A percentile compares a stretch with the other conserved stretches of the same genome.
Evolutionary conservation across 2,888 invertebrate species (phyloP).

Genomic region (Himalopsyche kuldschensis): DNA sequence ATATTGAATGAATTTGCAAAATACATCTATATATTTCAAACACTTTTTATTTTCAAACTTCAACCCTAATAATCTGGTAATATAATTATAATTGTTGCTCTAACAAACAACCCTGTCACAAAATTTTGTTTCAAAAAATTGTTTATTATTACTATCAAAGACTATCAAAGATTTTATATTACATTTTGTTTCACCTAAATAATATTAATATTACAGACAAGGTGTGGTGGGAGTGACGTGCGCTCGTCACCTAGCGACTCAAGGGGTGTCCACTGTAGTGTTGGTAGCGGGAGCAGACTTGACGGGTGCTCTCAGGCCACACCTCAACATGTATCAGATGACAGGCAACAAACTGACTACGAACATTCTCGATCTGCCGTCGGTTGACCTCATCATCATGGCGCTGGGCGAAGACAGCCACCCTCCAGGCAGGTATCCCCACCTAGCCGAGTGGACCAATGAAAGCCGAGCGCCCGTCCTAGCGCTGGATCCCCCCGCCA

Average conservation of each 20-base stretch:
- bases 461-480: constrained; percentile 72
- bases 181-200: no score
- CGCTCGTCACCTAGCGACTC: constrained; percentile 79
- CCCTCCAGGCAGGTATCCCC: constrained; percentile 51
- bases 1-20: no score
- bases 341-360: constrained; percentile 64
- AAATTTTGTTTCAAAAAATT: no score
- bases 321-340: constrained; percentile 63
- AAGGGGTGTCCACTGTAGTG: constrained; percentile 74
- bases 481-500: constrained; percentile 74
- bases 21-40: no score
- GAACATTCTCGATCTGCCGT: constrained; percentile 54
- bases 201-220: constrained; percentile 43
- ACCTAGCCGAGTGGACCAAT: constrained; percentile 69
- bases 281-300: constrained; percentile 34
- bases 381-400: constrained; percentile 60
- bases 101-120: no score
- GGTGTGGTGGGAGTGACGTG: constrained; percentile 74
- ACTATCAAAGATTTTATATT: no score
- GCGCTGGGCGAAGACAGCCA: constrained; percentile 57
- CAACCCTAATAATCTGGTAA: no score
- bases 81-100: no score
- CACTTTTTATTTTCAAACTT: no score
- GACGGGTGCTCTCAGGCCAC: constrained; percentile 32
- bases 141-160: no score